Evolutionary conservation across 2,888 invertebrate species (phyloP), one percentile per base, ranked within the genome.

Genomic region (Fissipunctia ypsillon): DNA sequence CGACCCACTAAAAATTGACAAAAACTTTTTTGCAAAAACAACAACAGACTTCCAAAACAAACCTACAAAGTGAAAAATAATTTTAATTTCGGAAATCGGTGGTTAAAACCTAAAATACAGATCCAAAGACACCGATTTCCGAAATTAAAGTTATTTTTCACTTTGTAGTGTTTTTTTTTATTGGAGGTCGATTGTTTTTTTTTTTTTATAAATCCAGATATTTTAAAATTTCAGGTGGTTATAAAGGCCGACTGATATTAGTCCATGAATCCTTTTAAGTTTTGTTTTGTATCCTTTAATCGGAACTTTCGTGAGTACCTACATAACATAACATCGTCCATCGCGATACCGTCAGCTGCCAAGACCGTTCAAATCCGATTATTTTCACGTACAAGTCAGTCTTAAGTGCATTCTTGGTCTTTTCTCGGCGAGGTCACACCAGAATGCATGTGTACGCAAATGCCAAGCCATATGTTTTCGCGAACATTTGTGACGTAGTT

Each of bases 401-500:
- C 63, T 54, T 54, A 61, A 79, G 52, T 80, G 80, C 70, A 81
- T 84, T 70, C 64, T 70, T 54, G 57, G 31, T 67, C 73, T 73
- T 71, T 74, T 75, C 80, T 41, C 65, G 70, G 19, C 75, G 84
- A 81, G 84, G 84, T 81, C 84, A 80, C 65, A 43, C 28, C 28
- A 45, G 31, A 66, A 50, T 45, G 64, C 80, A 80, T 74, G 48
- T 75, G 81, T 69, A 80, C 19, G 84, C 75, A 80, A 81, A 83
- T 71, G 61, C 57, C 80, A 79, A n/a, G 56, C 81, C 88, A 87
- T 84, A 84, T 89, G 89, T 77, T 83, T 78, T 68, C 28, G 68
- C 73, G 57, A 54, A 69, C 77, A 69, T 61, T 61, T 69, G 74
- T 88, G 87, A 88, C 87, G 88, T 83, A 84, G 70, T 87, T 84